phyloP scores from a whole-genome alignment of 64 coral and sea anemone species.

The Catalaphyllia jardinei region DNA sequence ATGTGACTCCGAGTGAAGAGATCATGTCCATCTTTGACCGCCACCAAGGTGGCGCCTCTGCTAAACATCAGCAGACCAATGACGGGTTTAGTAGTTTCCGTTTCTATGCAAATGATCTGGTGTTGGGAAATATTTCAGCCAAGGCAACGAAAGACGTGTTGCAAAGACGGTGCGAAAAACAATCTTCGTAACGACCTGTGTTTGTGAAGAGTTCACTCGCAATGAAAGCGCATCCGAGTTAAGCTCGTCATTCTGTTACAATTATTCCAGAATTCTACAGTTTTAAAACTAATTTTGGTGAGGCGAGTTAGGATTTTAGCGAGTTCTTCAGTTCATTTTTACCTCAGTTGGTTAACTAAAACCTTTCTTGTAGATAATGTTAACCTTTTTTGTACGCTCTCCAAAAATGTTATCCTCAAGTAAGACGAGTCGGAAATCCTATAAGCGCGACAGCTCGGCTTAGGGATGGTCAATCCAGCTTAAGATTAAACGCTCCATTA shows the following conservation, averaged over 20 bases:
- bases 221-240: background rate
- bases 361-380: background rate
- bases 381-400: background rate
- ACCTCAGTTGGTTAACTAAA: background rate
- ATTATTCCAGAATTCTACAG: background rate
- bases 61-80: background rate
- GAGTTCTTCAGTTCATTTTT: background rate
- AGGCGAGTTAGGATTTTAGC: background rate
- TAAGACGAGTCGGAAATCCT: conserved; percentile 38
- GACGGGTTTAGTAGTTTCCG: conserved; percentile 5
- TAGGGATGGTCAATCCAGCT: conserved; percentile 36
- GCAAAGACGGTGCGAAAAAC: conserved; percentile 44
- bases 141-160: conserved; percentile 31
- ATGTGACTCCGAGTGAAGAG: background rate
- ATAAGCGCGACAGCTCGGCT: background rate
- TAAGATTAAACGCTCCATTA: conserved; percentile 58
- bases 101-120: conserved; percentile 29
- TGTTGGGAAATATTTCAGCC: conserved; percentile 8
- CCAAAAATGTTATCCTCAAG: background rate
- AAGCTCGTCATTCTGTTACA: background rate
- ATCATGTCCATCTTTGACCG: background rate
- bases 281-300: background rate
- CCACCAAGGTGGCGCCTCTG: conserved; percentile 8
- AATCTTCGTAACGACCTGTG: conserved; percentile 2
- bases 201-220: background rate